Percentiles rank a stretch among this genome's conserved stretches.
phyloP scores from a whole-genome alignment of 2,888 invertebrate genomes.

The Tenthredo distinguenda region DNA sequence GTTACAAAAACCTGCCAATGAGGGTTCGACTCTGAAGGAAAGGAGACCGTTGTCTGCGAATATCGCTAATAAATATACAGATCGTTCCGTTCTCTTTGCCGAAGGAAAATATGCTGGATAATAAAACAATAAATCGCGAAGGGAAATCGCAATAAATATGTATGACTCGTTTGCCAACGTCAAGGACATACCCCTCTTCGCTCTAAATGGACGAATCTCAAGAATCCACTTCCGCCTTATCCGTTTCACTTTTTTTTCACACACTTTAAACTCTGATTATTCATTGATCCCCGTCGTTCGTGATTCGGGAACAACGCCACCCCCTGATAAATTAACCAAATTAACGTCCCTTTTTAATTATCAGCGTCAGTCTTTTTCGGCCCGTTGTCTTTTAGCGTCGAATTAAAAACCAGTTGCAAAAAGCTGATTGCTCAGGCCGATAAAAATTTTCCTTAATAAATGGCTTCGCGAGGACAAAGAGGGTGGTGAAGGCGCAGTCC shows the following conservation, averaged over 20 bases:
- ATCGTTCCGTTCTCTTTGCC: conserved; percentile 29
- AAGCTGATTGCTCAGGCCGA: conserved; percentile 11
- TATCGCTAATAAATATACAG: conserved; percentile 43
- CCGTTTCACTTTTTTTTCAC: background rate
- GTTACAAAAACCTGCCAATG: conserved; percentile 25
- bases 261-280: conserved; percentile 7
- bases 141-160: conserved; percentile 51
- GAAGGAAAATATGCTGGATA: conserved; percentile 46
- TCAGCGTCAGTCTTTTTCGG: background rate
- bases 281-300: conserved; percentile 2
- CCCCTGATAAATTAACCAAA: conserved; percentile 14
- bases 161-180: conserved; percentile 49
- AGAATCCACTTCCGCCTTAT: background rate
- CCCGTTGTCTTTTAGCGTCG: background rate
- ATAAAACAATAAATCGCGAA: conserved; percentile 51
- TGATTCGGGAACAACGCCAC: conserved; percentile 1
- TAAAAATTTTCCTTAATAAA: conserved; percentile 41
- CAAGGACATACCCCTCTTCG: conserved; percentile 32
- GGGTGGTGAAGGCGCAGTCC: background rate
- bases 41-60: conserved; percentile 4
- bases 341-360: conserved; percentile 29
- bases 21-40: background rate
- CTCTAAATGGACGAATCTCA: conserved; percentile 10
- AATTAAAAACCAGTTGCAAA: conserved; percentile 24
- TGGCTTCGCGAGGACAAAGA: conserved; percentile 4